Percentiles rank a stretch among this genome's conserved stretches.
phyloP scores from a whole-genome alignment of 2,888 invertebrate genomes.

The Vanessa cardui region DNA sequence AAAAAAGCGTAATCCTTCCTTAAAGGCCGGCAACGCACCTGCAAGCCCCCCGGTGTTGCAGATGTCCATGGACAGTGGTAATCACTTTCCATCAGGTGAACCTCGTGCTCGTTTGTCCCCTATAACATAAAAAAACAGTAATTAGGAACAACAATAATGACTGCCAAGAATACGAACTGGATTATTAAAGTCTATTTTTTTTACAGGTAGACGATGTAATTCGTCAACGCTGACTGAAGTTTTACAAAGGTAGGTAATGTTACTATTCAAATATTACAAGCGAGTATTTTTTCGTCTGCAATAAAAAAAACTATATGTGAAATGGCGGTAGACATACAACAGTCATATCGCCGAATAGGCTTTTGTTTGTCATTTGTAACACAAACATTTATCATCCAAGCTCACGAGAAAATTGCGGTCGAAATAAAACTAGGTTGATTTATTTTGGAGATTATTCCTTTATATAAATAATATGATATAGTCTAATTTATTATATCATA shows the following conservation, averaged over 20 bases:
- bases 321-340: constrained; percentile 2
- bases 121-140: too few relatives aligned
- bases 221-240: not conserved
- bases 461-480: not conserved
- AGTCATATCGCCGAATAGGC: constrained; percentile 9
- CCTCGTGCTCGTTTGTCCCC: too few relatives aligned
- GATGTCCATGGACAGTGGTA: too few relatives aligned
- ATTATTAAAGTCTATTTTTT: not conserved
- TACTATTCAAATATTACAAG: too few relatives aligned
- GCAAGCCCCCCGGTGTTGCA: too few relatives aligned
- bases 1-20: too few relatives aligned
- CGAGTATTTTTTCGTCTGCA: too few relatives aligned
- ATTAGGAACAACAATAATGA: too few relatives aligned
- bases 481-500: not conserved
- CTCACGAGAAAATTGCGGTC: constrained; percentile 12
- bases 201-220: constrained; percentile 22
- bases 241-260: not conserved
- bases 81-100: too few relatives aligned
- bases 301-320: too few relatives aligned
- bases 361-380: constrained; percentile 14
- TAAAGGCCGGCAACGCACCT: too few relatives aligned
- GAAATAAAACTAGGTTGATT: constrained; percentile 15
- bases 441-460: constrained; percentile 7
- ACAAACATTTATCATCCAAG: constrained; percentile 23
- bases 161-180: too few relatives aligned